phyloP scores from a whole-genome alignment of 53 echinoderm and acorn worm genomes.

The Holothuria scabra region DNA sequence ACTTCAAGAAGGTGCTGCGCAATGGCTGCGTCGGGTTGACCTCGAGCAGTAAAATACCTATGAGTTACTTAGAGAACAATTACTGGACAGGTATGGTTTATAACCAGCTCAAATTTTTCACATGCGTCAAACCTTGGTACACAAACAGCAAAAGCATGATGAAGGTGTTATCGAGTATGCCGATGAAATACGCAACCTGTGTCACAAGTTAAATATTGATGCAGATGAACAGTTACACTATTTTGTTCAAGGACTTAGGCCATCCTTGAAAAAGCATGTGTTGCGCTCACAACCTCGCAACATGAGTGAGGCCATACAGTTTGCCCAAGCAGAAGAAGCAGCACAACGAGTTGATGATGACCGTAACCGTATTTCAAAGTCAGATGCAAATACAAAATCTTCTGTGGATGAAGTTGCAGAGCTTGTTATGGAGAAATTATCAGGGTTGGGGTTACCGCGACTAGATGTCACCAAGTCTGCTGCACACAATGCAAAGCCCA shows the following conservation, averaged over 20 bases:
- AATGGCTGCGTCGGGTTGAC: conserved; percentile 28
- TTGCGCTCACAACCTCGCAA: no score
- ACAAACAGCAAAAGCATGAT: conserved; percentile 8
- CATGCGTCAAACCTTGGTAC: conserved; percentile 21
- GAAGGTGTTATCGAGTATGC: conserved; percentile 24
- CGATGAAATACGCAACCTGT: conserved; percentile 22
- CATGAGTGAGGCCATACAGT: conserved; percentile 16
- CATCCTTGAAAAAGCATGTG: no score
- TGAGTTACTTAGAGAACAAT: conserved; percentile 23
- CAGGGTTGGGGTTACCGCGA: neutral
- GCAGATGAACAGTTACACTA: conserved; percentile 34
- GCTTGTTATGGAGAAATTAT: conserved; percentile 26
- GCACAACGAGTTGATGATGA: conserved; percentile 19
- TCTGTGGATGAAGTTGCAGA: conserved; percentile 12
- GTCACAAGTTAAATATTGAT: conserved; percentile 38
- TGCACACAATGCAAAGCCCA: neutral
- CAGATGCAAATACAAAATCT: neutral
- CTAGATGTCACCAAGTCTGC: conserved; percentile 7
- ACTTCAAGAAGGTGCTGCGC: conserved; percentile 29
- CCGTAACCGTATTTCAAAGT: neutral
- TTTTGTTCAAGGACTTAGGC: conserved; percentile 28
- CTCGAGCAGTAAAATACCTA: no score
- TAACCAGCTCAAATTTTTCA: conserved; percentile 46
- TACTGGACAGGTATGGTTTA: conserved; percentile 18
- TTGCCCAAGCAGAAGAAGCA: conserved; percentile 38